Evolutionary conservation across 1,140 invertebrate genomes (phyloP).

Genomic region (Habropoda laboriosa): DNA sequence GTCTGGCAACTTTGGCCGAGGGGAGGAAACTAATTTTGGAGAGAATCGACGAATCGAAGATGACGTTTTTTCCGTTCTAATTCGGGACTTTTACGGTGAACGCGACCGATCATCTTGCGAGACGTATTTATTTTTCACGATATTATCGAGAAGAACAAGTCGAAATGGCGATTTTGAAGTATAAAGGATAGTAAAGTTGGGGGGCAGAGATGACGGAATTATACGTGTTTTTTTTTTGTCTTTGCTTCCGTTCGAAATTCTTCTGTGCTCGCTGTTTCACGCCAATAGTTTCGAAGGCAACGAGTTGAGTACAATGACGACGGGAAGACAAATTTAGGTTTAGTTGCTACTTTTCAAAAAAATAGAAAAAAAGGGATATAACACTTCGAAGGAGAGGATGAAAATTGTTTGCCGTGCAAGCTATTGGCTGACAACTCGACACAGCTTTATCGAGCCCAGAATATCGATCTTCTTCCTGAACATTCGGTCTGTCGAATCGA

Average conservation of each 20-base stretch:
- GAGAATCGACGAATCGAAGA: constrained; percentile 20
- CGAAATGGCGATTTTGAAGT: constrained; percentile 46
- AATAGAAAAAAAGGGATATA: neutral
- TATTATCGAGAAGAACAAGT: neutral
- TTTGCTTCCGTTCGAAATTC: neutral
- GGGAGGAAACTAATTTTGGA: too few relatives aligned
- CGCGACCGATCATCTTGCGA: constrained; percentile 10
- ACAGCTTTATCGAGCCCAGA: neutral
- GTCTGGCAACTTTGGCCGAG: too few relatives aligned
- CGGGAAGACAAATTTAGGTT: neutral
- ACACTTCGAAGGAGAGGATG: neutral
- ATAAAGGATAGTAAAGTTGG: neutral
- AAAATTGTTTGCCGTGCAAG: neutral
- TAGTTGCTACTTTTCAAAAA: neutral
- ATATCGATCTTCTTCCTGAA: neutral
- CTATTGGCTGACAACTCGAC: constrained; percentile 34
- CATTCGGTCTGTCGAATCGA: too few relatives aligned
- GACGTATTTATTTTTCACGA: constrained; percentile 31
- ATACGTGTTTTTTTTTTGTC: neutral
- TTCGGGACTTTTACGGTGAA: constrained; percentile 8
- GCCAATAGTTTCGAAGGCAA: constrained; percentile 16
- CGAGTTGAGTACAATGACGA: neutral
- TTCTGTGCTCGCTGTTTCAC: constrained; percentile 4
- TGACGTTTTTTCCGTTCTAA: constrained; percentile 12
- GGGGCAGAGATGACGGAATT: constrained; percentile 4